These are phyloP conservation scores for Girardinus metallicus DNA, from an alignment of 2,797 vertebrate genomes.

Conservation along the genomic window DNA sequence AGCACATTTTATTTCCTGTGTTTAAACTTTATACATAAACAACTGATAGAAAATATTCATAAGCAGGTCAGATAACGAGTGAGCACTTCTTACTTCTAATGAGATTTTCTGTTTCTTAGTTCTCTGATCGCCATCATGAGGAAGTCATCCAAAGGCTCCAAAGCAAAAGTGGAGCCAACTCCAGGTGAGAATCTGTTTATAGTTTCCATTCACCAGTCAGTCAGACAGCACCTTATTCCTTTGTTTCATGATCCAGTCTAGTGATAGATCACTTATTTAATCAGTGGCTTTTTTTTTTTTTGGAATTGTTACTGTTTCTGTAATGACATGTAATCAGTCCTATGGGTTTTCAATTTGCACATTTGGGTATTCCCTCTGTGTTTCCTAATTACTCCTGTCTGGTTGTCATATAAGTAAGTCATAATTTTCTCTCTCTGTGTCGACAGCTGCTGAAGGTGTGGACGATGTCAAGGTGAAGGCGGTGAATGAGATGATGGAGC, in stretches of 20 bases:
- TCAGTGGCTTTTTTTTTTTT: not conserved
- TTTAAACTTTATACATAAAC: not conserved
- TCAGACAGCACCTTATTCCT: not conserved
- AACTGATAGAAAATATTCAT: not conserved
- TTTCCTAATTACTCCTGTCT: too few relatives aligned
- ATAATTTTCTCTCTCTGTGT: not conserved
- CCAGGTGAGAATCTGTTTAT: conserved; percentile 58
- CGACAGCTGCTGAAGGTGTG: conserved; percentile 62
- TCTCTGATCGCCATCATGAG: conserved; percentile 87
- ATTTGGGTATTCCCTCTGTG: not conserved
- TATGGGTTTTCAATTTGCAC: not conserved
- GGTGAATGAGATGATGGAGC: conserved; percentile 88
- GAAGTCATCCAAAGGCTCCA: conserved; percentile 82
- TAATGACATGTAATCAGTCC: not conserved
- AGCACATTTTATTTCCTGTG: not conserved
- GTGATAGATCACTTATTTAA: not conserved
- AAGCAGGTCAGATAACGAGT: not conserved
- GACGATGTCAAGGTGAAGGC: conserved; percentile 85
- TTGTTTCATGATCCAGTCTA: not conserved
- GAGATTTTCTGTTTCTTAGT: conserved; percentile 47
- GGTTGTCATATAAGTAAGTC: not conserved
- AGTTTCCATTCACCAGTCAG: not conserved
- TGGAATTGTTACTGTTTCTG: not conserved
- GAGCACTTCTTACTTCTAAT: not conserved
- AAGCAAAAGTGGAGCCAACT: conserved; percentile 78